phyloP scores from a whole-genome alignment of 2,888 invertebrate genomes.

The Acanthosepion pharaonis region DNA sequence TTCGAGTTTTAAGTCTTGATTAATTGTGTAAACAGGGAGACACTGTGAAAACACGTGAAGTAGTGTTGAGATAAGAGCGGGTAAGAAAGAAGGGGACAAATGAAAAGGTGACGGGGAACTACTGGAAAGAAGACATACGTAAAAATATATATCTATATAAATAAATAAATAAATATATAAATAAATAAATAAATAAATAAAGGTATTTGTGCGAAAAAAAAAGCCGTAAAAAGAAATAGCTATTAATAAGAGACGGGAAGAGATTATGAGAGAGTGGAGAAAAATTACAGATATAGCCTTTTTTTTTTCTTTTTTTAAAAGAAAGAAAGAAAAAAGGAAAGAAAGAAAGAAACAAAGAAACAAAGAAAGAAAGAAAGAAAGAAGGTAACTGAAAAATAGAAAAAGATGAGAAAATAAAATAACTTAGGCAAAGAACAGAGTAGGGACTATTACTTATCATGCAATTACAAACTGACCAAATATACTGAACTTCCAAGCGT shows the following conservation, averaged over 20 bases:
- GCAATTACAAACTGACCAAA: no score
- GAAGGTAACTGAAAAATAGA: not conserved
- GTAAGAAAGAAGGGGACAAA: not conserved
- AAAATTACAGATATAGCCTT: no score
- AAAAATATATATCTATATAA: not conserved
- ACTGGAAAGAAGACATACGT: not conserved
- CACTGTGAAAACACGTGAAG: not conserved
- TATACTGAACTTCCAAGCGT: no score
- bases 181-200: not conserved
- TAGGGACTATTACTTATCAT: no score
- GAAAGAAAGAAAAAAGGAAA: not conserved
- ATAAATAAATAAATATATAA: not conserved
- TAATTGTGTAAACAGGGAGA: not conserved
- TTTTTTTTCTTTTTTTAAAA: no score
- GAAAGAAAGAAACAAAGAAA: not conserved
- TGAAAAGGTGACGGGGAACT: not conserved
- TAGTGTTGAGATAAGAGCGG: not conserved
- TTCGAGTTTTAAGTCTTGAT: not conserved
- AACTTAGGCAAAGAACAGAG: no score
- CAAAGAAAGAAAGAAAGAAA: not conserved
- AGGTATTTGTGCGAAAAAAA: not conserved
- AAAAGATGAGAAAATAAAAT: no score
- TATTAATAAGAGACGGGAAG: no score
- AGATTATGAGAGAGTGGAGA: no score
- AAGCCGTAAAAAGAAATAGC: not conserved